Percentiles rank a stretch among this genome's conserved stretches.
Conservation (phyloP, 2,888 invertebrate genomes). For the Caenorhabditis wallacei region DNA sequence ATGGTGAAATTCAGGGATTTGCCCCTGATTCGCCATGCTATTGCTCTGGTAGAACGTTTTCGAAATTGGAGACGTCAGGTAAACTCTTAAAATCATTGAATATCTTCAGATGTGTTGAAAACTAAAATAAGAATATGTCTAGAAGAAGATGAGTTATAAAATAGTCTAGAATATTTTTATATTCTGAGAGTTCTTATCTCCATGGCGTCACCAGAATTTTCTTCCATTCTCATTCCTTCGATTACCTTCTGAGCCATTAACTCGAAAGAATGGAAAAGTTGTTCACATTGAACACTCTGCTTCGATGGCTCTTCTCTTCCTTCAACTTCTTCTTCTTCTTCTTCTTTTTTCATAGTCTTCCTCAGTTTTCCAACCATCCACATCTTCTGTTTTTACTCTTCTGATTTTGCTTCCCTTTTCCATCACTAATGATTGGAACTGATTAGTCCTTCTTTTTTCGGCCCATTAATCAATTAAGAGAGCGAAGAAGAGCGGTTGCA, state of each 20-base stretch:
- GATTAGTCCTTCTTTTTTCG: constrained; percentile 50
- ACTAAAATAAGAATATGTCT: no score
- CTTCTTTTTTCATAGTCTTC: constrained; percentile 12
- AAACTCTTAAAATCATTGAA: not conserved
- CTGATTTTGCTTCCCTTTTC: constrained; percentile 35
- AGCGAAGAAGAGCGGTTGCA: constrained; percentile 44
- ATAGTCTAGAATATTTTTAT: constrained; percentile 4
- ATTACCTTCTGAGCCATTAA: constrained; percentile 66
- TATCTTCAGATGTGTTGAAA: no score
- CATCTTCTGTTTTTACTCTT: constrained; percentile 35
- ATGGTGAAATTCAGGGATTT: constrained; percentile 26
- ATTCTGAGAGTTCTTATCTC: constrained; percentile 25
- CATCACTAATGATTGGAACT: constrained; percentile 56
- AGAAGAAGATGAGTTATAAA: not conserved
- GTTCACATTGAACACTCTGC: constrained; percentile 44
- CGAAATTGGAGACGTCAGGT: constrained; percentile 14
- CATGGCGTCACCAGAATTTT: constrained; percentile 47
- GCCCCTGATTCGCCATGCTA: constrained; percentile 5
- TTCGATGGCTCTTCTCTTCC: constrained; percentile 23
- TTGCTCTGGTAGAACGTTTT: not conserved
- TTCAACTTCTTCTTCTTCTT: constrained; percentile 3
- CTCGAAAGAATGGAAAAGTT: constrained; percentile 47
- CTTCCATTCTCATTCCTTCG: constrained; percentile 28
- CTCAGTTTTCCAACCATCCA: not conserved
- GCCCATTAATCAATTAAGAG: constrained; percentile 60